Percentiles rank a stretch among this genome's conserved stretches.
These are phyloP conservation scores for Vanessa cardui DNA, from an alignment of 2,888 invertebrate genomes.

Conservation along the genomic window DNA sequence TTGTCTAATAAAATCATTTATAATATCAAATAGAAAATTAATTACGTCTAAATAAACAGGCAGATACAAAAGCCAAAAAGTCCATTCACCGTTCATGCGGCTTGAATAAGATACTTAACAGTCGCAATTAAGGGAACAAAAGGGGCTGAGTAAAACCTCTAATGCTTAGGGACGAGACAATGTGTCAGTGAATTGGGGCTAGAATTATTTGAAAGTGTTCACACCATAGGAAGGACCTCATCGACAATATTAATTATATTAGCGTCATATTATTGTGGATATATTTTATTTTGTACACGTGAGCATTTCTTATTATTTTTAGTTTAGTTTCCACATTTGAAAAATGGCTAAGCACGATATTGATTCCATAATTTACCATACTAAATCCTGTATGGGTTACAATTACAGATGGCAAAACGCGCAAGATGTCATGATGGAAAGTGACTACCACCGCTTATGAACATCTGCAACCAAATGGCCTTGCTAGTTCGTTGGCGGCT, in stretches of 20 bases:
- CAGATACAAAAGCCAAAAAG: constrained; percentile 40
- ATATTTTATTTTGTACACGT: neutral
- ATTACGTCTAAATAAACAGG: constrained; percentile 35
- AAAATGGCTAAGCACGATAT: too few species aligned
- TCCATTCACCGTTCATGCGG: constrained; percentile 44
- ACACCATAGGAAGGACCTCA: constrained; percentile 5
- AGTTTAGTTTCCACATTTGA: too few species aligned
- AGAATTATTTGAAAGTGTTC: constrained; percentile 38
- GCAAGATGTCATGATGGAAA: too few species aligned
- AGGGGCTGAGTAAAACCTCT: constrained; percentile 52
- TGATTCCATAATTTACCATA: too few species aligned
- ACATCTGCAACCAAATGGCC: too few species aligned
- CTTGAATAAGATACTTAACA: constrained; percentile 57
- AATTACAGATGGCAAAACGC: too few species aligned
- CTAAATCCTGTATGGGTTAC: too few species aligned
- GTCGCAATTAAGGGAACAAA: constrained; percentile 66
- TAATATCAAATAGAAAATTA: constrained; percentile 22
- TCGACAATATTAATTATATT: neutral
- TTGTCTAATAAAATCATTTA: neutral
- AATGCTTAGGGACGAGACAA: constrained; percentile 50
- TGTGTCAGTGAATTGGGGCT: constrained; percentile 50
- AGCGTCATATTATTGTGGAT: neutral
- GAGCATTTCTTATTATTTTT: neutral
- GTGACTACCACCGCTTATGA: too few species aligned
- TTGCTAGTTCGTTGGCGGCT: too few species aligned